Percentiles rank a stretch among this genome's conserved stretches.
These are phyloP conservation scores for Anguilla marmorata DNA, from an alignment of 2,797 vertebrate species.

Conservation along the genomic window DNA sequence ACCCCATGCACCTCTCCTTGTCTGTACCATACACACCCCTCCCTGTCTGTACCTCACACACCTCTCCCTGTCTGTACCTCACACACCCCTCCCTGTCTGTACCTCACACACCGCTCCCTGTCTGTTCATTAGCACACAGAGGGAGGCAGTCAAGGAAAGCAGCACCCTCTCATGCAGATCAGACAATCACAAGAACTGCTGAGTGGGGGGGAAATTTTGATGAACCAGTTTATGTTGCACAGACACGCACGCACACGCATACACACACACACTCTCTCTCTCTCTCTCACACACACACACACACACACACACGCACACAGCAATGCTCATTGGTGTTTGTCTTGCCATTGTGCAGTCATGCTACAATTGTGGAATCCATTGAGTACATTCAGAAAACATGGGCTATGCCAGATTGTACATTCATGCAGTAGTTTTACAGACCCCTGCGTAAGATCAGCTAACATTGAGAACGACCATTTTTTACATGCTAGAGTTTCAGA, in stretches of 20 bases:
- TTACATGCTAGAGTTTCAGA: not conserved
- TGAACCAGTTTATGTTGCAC: not conserved
- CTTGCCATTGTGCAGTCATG: not conserved
- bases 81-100: not conserved
- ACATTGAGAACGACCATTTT: not conserved
- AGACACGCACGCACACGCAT: not conserved
- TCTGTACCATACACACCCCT: too few species aligned
- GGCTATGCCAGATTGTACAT: not conserved
- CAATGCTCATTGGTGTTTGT: not conserved
- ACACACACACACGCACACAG: not conserved
- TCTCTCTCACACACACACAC: not conserved
- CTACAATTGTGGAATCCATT: not conserved
- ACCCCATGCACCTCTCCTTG: too few species aligned
- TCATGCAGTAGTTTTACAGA: not conserved
- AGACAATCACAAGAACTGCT: not conserved
- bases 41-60: too few species aligned
- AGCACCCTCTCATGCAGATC: not conserved
- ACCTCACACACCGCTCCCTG: not conserved
- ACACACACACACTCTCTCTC: not conserved
- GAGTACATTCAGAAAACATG: not conserved
- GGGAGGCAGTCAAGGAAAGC: not conserved
- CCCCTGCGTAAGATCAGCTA: not conserved
- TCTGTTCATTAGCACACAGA: constrained; percentile 4
- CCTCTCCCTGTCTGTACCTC: not conserved
- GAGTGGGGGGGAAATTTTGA: not conserved